A percentile compares a stretch with the other conserved stretches of the same genome.
These are phyloP conservation scores for Leptinotarsa undecemlineata DNA, from an alignment of 1,140 invertebrate species.

Conservation along the genomic window DNA sequence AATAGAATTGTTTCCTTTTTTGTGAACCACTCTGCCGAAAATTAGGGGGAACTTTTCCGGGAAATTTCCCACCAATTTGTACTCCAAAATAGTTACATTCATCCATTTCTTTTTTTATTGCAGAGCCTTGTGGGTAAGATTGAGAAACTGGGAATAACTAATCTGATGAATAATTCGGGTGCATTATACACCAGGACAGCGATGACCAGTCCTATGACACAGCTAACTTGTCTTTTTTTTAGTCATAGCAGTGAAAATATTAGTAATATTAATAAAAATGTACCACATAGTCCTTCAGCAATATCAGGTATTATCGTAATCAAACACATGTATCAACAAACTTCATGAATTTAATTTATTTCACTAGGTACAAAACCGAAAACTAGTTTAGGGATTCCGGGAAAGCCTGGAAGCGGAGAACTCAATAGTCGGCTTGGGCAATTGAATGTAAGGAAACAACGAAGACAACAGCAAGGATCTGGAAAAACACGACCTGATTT, in stretches of 20 bases:
- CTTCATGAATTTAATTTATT: constrained; percentile 24
- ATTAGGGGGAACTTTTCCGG: too few relatives aligned
- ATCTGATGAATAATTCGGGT: constrained; percentile 67
- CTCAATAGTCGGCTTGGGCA: constrained; percentile 57
- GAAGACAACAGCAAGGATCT: constrained; percentile 52
- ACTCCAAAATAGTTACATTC: too few relatives aligned
- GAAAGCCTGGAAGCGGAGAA: constrained; percentile 60
- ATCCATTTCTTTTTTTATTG: constrained; percentile 17
- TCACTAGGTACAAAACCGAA: constrained; percentile 29
- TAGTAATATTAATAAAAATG: constrained; percentile 22
- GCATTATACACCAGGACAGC: constrained; percentile 59
- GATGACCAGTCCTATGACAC: constrained; percentile 73
- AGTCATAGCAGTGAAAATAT: constrained; percentile 46
- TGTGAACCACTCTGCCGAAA: too few relatives aligned
- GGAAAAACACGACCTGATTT: constrained; percentile 62
- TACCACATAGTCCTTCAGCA: neutral
- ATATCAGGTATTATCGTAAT: neutral
- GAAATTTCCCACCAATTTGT: too few relatives aligned
- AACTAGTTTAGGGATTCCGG: constrained; percentile 58
- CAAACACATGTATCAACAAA: too few relatives aligned
- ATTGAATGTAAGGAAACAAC: constrained; percentile 53
- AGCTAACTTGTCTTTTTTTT: constrained; percentile 69
- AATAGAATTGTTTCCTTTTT: too few relatives aligned
- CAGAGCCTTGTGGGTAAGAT: constrained; percentile 68
- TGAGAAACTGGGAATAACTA: constrained; percentile 69